Evolutionary conservation across 2,797 vertebrate species (phyloP).

Genomic region (Malurus splendens): DNA sequence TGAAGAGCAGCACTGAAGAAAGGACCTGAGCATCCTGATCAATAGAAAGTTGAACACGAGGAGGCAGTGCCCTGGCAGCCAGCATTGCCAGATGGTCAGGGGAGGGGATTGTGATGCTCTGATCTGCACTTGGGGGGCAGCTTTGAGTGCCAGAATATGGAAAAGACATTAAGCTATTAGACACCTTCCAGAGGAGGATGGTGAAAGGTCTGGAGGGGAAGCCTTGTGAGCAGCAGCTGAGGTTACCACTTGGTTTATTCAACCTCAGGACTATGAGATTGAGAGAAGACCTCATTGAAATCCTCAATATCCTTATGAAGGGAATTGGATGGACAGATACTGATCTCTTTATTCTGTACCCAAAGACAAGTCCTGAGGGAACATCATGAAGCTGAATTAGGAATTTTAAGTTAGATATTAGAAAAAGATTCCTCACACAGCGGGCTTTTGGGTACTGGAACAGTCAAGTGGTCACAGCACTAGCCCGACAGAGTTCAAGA

Average conservation of each 20-base stretch:
- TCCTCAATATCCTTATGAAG: not conserved
- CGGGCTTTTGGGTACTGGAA: not conserved
- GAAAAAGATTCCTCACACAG: not conserved
- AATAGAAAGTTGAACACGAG: not conserved
- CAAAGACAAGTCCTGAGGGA: not conserved
- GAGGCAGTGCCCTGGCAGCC: not conserved
- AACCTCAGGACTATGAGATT: not conserved
- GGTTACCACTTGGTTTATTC: not conserved
- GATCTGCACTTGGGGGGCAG: not conserved
- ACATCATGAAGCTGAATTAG: not conserved
- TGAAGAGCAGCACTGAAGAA: not conserved
- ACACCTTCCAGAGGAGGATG: not conserved
- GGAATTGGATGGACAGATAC: not conserved
- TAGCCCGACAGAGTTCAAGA: not conserved
- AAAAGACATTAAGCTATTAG: not conserved
- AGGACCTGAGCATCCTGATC: not conserved
- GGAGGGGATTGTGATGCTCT: fast-evolving
- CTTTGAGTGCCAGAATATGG: not conserved
- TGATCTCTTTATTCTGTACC: not conserved
- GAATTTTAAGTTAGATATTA: not conserved
- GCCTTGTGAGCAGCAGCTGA: not conserved
- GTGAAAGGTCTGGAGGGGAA: not conserved
- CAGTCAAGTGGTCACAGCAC: not conserved
- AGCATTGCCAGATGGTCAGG: fast-evolving
- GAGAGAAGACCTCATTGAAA: not conserved